Conservation (phyloP, 2,888 invertebrate genomes). For the Lypha dubia region DNA sequence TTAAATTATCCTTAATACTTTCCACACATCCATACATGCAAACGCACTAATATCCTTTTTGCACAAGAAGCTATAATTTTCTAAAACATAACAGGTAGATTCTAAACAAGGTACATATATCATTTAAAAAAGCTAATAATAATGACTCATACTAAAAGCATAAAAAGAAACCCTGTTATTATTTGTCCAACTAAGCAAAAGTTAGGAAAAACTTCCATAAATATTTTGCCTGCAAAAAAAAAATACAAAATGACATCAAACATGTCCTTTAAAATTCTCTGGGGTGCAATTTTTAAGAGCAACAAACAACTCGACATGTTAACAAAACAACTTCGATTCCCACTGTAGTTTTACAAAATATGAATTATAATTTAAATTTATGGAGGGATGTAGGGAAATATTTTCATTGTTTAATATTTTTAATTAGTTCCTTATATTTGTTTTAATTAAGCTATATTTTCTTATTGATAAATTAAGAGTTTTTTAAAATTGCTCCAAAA, state of each 20-base stretch:
- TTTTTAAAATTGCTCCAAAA: too few species aligned
- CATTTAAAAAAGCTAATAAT: constrained; percentile 28
- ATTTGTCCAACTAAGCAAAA: constrained; percentile 25
- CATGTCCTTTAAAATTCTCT: constrained; percentile 51
- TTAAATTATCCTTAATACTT: constrained; percentile 17
- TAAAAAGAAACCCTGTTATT: neutral
- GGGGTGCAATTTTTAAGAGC: constrained; percentile 60
- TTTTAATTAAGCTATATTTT: neutral
- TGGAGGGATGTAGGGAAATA: constrained; percentile 28
- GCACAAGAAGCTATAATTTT: constrained; percentile 1
- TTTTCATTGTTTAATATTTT: constrained; percentile 3
- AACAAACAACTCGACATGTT: constrained; percentile 42
- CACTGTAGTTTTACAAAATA: constrained; percentile 30
- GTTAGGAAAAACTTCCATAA: constrained; percentile 29
- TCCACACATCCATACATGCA: neutral
- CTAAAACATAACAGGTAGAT: constrained; percentile 33
- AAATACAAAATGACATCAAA: constrained; percentile 39
- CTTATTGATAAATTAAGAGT: neutral
- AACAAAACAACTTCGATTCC: constrained; percentile 32
- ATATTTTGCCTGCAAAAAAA: constrained; percentile 32
- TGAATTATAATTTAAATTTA: constrained; percentile 57
- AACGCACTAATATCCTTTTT: neutral
- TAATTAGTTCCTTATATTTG: neutral
- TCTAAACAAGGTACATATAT: neutral
- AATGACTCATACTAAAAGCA: neutral